phyloP scores from a whole-genome alignment of 2,888 invertebrate species.

The Andrena hattorfiana region DNA sequence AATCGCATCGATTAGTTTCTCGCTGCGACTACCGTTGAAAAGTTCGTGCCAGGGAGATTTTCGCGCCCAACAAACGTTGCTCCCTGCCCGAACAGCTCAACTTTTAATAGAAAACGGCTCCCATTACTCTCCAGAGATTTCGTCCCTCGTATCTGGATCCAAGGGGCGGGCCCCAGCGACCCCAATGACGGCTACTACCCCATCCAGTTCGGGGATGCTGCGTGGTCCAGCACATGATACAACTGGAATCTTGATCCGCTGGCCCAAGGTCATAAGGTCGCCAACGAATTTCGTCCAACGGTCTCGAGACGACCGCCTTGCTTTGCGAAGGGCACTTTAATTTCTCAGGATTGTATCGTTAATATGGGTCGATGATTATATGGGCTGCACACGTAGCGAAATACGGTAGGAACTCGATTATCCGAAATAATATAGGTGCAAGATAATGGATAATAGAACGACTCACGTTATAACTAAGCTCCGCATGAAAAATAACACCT shows the following conservation, averaged over 20 bases:
- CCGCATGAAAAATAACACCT: no score
- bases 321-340: not conserved
- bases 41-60: constrained; percentile 32
- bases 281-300: constrained; percentile 74
- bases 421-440: no score
- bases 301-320: constrained; percentile 24
- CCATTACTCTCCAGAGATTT: constrained; percentile 69
- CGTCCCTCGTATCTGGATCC: constrained; percentile 67
- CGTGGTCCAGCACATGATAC: constrained; percentile 71
- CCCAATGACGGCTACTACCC: constrained; percentile 73
- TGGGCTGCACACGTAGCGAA: no score
- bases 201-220: constrained; percentile 79
- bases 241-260: constrained; percentile 72
- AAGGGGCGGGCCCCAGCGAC: constrained; percentile 68
- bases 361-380: not conserved
- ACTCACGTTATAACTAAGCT: no score
- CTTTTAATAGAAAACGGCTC: constrained; percentile 73
- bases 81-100: constrained; percentile 36
- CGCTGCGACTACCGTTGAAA: not conserved
- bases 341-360: not conserved
- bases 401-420: no score
- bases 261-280: constrained; percentile 66
- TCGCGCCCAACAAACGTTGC: not conserved
- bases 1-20: not conserved
- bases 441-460: no score